Conservation (phyloP, 2,888 invertebrate genomes). For the Melanchra persicariae region DNA sequence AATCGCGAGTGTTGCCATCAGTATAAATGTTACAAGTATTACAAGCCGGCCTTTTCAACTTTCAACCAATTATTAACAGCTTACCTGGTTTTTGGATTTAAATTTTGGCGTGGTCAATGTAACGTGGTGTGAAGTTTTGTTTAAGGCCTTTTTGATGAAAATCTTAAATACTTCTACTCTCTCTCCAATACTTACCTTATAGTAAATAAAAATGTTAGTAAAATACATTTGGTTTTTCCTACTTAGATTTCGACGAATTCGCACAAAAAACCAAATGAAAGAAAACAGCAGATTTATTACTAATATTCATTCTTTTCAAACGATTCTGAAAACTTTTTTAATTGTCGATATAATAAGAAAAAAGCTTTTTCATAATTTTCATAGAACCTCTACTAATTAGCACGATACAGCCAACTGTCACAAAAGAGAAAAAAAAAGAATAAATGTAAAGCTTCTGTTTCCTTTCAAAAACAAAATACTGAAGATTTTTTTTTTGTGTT, state of each 20-base stretch:
- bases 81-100: constrained; percentile 57
- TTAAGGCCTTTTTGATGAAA: neutral
- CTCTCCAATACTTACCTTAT: no score
- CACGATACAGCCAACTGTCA: constrained; percentile 69
- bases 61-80: constrained; percentile 70
- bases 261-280: neutral
- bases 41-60: constrained; percentile 66
- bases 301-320: constrained; percentile 1
- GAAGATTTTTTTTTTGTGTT: constrained; percentile 70
- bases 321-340: constrained; percentile 3
- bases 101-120: constrained; percentile 37
- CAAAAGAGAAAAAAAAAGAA: constrained; percentile 68
- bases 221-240: neutral
- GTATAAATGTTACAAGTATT: constrained; percentile 66
- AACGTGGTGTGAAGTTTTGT: neutral
- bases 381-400: constrained; percentile 66
- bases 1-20: constrained; percentile 67
- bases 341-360: constrained; percentile 14
- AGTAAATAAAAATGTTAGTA: neutral
- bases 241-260: neutral
- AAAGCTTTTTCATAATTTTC: constrained; percentile 43
- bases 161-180: no score
- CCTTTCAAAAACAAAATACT: constrained; percentile 73
- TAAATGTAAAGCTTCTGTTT: constrained; percentile 68
- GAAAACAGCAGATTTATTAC: neutral